Percentiles rank a stretch among this genome's conserved stretches.
Conservation (phyloP, 2,888 invertebrate species). For the Xylocampa areola region DNA sequence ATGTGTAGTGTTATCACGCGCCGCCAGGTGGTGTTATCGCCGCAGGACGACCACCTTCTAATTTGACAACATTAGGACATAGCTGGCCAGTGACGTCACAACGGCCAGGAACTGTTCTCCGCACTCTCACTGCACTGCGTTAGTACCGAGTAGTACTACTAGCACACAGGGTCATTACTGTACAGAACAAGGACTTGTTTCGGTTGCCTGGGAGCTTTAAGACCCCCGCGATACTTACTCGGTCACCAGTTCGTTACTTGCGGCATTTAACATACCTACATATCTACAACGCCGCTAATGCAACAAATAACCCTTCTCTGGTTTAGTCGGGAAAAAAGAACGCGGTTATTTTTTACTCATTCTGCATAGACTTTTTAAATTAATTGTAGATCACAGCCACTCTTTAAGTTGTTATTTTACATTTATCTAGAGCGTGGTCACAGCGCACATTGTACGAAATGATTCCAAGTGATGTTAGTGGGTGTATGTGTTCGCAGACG, state of each 20-base stretch:
- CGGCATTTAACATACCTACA: too few species aligned
- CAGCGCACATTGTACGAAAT: slow-evolving; percentile 1
- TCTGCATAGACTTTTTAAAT: background rate
- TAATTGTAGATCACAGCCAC: background rate
- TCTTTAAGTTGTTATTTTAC: too few species aligned
- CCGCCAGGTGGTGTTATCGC: slow-evolving; percentile 52
- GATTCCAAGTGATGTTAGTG: background rate
- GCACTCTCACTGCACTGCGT: background rate
- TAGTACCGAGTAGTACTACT: too few species aligned
- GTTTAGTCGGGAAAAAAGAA: too few species aligned
- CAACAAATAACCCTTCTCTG: too few species aligned
- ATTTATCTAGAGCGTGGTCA: background rate
- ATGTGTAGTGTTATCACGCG: slow-evolving; percentile 45
- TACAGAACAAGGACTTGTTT: too few species aligned
- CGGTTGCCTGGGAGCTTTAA: too few species aligned
- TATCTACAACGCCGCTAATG: too few species aligned
- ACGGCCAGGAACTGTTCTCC: background rate
- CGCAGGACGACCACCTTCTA: slow-evolving; percentile 34
- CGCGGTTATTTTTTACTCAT: too few species aligned
- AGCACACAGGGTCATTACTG: too few species aligned
- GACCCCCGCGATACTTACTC: too few species aligned
- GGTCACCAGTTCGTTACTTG: too few species aligned
- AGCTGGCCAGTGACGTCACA: slow-evolving; percentile 54
- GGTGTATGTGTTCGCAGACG: slow-evolving; percentile 11
- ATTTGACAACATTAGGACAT: slow-evolving; percentile 60